Conservation (phyloP, 2,113 vertebrate species). For the Brevimyrus niger region DNA sequence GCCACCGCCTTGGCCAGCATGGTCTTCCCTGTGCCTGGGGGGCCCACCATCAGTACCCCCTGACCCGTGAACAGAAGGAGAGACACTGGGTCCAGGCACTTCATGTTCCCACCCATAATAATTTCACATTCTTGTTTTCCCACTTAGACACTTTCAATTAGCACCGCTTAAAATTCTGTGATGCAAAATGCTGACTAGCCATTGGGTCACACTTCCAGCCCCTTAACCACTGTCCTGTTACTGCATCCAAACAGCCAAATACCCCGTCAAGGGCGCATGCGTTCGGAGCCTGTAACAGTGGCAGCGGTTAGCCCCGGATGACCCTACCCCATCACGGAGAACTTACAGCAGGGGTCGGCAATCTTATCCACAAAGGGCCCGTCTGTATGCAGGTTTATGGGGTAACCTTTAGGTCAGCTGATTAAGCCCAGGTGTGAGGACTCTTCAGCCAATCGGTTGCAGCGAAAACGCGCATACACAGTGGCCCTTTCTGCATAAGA, state of each 20-base stretch:
- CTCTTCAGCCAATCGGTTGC: no score
- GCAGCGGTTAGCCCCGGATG: background rate
- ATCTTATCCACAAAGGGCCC: background rate
- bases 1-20: conserved; percentile 95
- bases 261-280: background rate
- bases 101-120: background rate
- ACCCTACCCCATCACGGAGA: background rate
- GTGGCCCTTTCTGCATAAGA: no score
- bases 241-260: background rate
- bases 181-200: background rate
- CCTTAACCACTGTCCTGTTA: background rate
- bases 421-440: no score
- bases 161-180: background rate
- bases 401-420: no score
- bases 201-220: background rate
- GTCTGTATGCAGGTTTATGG: no score
- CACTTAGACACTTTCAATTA: background rate
- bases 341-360: background rate
- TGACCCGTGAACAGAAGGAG: conserved; percentile 38
- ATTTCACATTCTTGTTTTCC: background rate
- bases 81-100: background rate
- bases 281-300: background rate
- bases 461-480: no score
- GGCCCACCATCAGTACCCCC: conserved; percentile 98
- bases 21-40: conserved; percentile 94